phyloP scores from a whole-genome alignment of 2,888 invertebrate genomes.

The Mythimna albipuncta region DNA sequence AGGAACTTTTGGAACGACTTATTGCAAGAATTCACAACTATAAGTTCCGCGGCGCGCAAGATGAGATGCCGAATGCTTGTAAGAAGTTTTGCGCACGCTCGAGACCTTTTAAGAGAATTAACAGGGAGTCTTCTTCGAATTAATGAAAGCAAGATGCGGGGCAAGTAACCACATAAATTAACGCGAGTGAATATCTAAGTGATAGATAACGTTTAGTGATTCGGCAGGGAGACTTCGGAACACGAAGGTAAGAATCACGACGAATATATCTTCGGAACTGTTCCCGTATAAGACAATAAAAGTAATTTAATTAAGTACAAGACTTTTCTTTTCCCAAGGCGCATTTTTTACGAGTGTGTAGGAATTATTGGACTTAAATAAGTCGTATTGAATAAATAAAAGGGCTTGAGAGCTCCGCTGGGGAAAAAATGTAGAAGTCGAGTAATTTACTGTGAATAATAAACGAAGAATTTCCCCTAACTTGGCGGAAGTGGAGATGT shows the following conservation, averaged over 20 bases:
- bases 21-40: conserved; percentile 62
- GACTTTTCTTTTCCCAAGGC: conserved; percentile 60
- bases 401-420: conserved; percentile 78
- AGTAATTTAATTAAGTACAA: conserved; percentile 62
- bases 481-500: conserved; percentile 70
- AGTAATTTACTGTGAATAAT: conserved; percentile 87
- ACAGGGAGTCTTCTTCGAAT: conserved; percentile 73
- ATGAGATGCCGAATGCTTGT: conserved; percentile 66
- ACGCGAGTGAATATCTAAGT: conserved; percentile 70
- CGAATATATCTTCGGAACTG: conserved; percentile 50
- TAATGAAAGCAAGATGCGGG: conserved; percentile 72
- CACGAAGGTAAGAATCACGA: conserved; percentile 39
- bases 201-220: conserved; percentile 73
- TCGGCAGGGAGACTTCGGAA: conserved; percentile 44
- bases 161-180: conserved; percentile 77
- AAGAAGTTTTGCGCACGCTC: conserved; percentile 66
- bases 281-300: conserved; percentile 56
- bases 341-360: conserved; percentile 69
- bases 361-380: conserved; percentile 79
- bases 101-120: conserved; percentile 78
- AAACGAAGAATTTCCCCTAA: conserved; percentile 81
- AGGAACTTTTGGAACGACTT: conserved; percentile 53
- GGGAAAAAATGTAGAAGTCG: conserved; percentile 82
- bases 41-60: conserved; percentile 61
- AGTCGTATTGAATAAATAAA: conserved; percentile 84